Conservation (phyloP, 2,888 invertebrate species). For the Metalampra italica region DNA sequence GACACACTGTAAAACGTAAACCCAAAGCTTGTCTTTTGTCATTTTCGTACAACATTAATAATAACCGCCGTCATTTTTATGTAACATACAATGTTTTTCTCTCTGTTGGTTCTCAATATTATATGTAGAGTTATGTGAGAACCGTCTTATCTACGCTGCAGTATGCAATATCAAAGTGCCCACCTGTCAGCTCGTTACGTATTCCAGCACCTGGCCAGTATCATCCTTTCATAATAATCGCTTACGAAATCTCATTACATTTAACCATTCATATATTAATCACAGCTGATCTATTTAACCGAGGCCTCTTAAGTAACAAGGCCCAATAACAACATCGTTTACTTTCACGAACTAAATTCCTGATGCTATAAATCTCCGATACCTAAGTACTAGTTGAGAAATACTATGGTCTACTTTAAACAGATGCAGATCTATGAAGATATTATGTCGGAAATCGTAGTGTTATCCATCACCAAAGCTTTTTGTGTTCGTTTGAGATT, state of each 20-base stretch:
- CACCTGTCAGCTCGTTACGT: conserved; percentile 4
- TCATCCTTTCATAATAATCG: conserved; percentile 25
- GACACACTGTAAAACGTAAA: background rate
- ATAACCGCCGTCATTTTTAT: too few relatives aligned
- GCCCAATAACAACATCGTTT: conserved; percentile 16
- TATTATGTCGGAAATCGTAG: conserved; percentile 2
- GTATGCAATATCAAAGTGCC: background rate
- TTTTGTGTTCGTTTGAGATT: conserved; percentile 4
- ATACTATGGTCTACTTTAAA: conserved; percentile 19
- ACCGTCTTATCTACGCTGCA: conserved; percentile 3
- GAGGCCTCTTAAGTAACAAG: conserved; percentile 26
- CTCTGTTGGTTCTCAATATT: background rate
- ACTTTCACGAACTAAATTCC: conserved; percentile 43
- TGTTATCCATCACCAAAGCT: conserved; percentile 11
- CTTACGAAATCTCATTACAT: conserved; percentile 24
- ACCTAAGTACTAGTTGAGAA: conserved; percentile 25
- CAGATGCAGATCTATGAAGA: conserved; percentile 14
- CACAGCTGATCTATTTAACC: conserved; percentile 26
- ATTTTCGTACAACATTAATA: too few relatives aligned
- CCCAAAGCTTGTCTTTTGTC: too few relatives aligned
- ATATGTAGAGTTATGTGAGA: conserved; percentile 3
- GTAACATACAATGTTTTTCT: background rate
- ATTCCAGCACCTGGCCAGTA: conserved; percentile 1
- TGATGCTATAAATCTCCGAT: conserved; percentile 25
- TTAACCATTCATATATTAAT: conserved; percentile 30